Conservation (phyloP, 2,888 invertebrate species). For the Andrena bucephala region DNA sequence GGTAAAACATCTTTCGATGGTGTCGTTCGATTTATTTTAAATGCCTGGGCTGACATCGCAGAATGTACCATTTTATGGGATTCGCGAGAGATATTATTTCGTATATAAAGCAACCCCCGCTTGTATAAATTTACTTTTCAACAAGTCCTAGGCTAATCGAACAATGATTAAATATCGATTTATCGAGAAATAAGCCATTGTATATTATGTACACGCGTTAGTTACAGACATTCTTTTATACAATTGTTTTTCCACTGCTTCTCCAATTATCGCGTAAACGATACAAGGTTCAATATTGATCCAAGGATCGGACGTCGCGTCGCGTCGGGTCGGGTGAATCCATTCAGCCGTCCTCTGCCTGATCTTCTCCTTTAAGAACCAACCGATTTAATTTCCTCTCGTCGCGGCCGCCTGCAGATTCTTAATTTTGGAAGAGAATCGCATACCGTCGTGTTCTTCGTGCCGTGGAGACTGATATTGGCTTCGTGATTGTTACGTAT, state of each 20-base stretch:
- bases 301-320: not conserved
- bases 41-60: too few species aligned
- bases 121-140: not conserved
- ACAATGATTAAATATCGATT: not conserved
- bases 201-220: slow-evolving; percentile 20
- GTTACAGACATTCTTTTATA: slow-evolving; percentile 32
- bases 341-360: not conserved
- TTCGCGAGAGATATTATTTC: too few species aligned
- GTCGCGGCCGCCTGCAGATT: not conserved
- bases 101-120: too few species aligned
- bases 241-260: not conserved
- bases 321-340: not conserved
- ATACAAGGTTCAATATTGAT: not conserved
- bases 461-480: not conserved
- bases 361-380: not conserved
- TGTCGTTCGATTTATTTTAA: too few species aligned
- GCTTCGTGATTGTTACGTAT: slow-evolving; percentile 12
- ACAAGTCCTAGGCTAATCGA: not conserved
- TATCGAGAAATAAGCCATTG: not conserved
- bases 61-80: too few species aligned
- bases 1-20: too few species aligned
- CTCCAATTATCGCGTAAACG: not conserved
- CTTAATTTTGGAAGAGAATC: not conserved
- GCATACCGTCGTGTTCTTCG: too few species aligned
- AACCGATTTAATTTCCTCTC: not conserved